Percentiles rank a stretch among this genome's conserved stretches.
Conservation (phyloP, 2,113 vertebrate species). For the Barbus barbus region DNA sequence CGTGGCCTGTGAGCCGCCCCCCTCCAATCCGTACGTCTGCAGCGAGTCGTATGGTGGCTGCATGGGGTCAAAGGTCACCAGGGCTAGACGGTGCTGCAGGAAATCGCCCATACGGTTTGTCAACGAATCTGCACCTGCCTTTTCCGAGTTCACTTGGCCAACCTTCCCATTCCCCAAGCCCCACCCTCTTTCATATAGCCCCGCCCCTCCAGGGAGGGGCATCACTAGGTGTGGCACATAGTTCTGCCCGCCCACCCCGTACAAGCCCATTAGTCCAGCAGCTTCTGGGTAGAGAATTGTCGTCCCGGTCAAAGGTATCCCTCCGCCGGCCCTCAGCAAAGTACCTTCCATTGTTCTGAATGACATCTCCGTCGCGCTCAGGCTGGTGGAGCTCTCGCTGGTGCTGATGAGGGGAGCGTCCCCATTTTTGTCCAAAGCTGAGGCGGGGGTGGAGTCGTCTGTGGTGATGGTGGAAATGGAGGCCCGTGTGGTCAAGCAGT, state of each 20-base stretch:
- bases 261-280: slow-evolving; percentile 62
- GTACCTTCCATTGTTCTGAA: slow-evolving; percentile 57
- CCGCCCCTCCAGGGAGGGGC: slow-evolving; percentile 58
- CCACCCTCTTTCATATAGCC: slow-evolving; percentile 56
- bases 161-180: slow-evolving; percentile 11
- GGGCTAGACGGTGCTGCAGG: slow-evolving; percentile 80
- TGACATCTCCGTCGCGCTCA: background rate
- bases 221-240: slow-evolving; percentile 53
- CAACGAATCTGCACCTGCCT: slow-evolving; percentile 49
- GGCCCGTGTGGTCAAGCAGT: slow-evolving; percentile 24
- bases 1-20: slow-evolving; percentile 80
- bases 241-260: slow-evolving; percentile 63
- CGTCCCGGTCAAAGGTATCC: slow-evolving; percentile 41
- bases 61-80: slow-evolving; percentile 83
- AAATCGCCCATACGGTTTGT: slow-evolving; percentile 80
- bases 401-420: slow-evolving; percentile 11
- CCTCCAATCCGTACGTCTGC: slow-evolving; percentile 88
- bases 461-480: slow-evolving; percentile 45
- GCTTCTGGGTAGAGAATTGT: slow-evolving; percentile 54
- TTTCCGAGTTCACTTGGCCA: slow-evolving; percentile 30
- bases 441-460: slow-evolving; percentile 24
- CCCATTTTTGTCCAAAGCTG: background rate
- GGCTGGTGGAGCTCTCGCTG: slow-evolving; percentile 29
- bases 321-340: slow-evolving; percentile 49
- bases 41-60: slow-evolving; percentile 89